phyloP scores from a whole-genome alignment of 2,113 vertebrate genomes.

The Taxidea taxus region DNA sequence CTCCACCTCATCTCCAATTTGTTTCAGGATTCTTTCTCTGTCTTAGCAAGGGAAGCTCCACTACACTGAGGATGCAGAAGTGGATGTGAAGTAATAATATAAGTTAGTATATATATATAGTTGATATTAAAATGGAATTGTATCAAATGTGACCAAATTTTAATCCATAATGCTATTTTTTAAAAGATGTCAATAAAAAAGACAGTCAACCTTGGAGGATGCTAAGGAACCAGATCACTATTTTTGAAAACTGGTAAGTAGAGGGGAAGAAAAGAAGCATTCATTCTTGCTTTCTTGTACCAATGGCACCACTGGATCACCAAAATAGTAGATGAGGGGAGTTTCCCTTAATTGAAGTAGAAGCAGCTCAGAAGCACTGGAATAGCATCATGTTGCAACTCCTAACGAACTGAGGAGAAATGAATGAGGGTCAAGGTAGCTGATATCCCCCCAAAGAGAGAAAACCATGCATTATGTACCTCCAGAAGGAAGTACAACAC shows the following conservation, averaged over 20 bases:
- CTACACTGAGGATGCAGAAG: neutral
- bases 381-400: neutral
- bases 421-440: neutral
- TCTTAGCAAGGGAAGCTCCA: neutral
- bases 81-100: neutral
- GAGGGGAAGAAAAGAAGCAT: neutral
- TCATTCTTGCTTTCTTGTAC: neutral
- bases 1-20: neutral
- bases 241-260: neutral
- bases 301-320: neutral
- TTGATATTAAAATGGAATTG: neutral
- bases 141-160: neutral
- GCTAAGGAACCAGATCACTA: neutral
- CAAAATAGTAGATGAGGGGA: neutral
- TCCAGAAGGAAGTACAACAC: neutral
- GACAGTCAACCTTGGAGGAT: neutral
- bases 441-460: neutral
- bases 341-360: neutral
- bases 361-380: neutral
- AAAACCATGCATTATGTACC: neutral
- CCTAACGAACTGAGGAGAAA: neutral
- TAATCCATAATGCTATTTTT: neutral
- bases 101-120: neutral
- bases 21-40: neutral
- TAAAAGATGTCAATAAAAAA: neutral